Evolutionary conservation across 2,888 invertebrate species (phyloP).

Genomic region (Agrochola litura): DNA sequence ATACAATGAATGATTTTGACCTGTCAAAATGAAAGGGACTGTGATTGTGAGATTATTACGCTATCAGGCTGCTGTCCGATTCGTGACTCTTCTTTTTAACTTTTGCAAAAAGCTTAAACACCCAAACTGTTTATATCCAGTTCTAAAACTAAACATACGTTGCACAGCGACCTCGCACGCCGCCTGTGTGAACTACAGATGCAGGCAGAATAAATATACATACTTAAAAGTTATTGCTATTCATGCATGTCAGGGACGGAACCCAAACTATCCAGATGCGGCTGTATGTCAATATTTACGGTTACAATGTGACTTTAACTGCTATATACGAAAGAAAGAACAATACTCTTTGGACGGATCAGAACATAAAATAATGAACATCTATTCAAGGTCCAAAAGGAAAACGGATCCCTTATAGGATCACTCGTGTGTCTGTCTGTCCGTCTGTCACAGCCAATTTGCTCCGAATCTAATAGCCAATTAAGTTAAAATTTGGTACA

Average conservation of each 20-base stretch:
- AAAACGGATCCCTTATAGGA: no score
- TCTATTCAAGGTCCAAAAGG: neutral
- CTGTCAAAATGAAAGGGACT: neutral
- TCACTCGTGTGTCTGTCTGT: no score
- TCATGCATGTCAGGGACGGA: slow-evolving; percentile 40
- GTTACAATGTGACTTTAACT: slow-evolving; percentile 2
- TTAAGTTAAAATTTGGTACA: no score
- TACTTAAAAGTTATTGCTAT: slow-evolving; percentile 50
- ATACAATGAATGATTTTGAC: no score
- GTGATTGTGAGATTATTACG: no score
- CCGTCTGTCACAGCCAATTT: no score
- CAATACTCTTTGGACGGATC: neutral
- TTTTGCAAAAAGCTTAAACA: no score
- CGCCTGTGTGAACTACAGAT: slow-evolving; percentile 27
- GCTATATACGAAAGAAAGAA: neutral
- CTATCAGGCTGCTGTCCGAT: neutral
- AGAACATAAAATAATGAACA: neutral
- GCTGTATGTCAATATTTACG: slow-evolving; percentile 24
- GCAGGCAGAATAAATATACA: slow-evolving; percentile 53
- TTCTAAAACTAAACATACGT: slow-evolving; percentile 16
- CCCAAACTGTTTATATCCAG: slow-evolving; percentile 14
- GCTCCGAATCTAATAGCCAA: no score
- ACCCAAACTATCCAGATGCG: slow-evolving; percentile 37
- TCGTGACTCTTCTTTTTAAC: no score
- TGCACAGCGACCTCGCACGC: slow-evolving; percentile 27